These are phyloP conservation scores for Drusus annulatus DNA, from an alignment of 1,140 invertebrate genomes.

Conservation along the genomic window DNA sequence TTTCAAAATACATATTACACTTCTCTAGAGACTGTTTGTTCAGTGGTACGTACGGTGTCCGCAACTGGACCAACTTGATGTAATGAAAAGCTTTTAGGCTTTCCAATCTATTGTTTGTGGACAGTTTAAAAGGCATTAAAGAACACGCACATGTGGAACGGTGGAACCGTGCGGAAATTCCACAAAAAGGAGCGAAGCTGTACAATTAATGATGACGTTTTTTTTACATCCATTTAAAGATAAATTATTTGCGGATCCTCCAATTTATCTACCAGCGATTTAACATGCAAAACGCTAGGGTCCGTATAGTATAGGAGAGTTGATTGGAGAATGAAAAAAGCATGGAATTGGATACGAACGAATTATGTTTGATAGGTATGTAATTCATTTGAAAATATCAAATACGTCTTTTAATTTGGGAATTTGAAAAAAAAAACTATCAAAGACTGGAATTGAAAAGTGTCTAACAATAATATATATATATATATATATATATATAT, in stretches of 20 bases:
- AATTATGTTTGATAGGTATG: too few species aligned
- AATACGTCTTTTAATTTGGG: too few species aligned
- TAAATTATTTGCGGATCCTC: neutral
- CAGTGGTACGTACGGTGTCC: neutral
- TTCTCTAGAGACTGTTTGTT: too few species aligned
- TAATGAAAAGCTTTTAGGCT: constrained; percentile 54
- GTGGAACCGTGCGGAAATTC: neutral
- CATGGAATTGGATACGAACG: too few species aligned
- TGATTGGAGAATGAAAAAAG: too few species aligned
- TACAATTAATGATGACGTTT: constrained; percentile 24
- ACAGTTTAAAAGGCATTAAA: constrained; percentile 55
- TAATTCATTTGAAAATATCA: too few species aligned
- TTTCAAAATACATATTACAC: too few species aligned
- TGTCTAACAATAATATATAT: too few species aligned
- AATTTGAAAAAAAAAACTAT: too few species aligned
- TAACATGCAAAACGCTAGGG: constrained; percentile 9
- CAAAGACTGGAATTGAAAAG: too few species aligned
- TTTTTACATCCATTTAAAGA: constrained; percentile 21
- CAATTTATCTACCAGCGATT: neutral
- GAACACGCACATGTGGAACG: constrained; percentile 36
- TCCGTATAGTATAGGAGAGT: neutral
- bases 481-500: too few species aligned
- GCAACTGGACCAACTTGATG: constrained; percentile 31
- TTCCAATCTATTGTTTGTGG: constrained; percentile 54
- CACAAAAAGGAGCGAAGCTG: constrained; percentile 4